These are phyloP conservation scores for Orbicella faveolata DNA, from an alignment of 64 coral and sea anemone genomes.

Conservation along the genomic window DNA sequence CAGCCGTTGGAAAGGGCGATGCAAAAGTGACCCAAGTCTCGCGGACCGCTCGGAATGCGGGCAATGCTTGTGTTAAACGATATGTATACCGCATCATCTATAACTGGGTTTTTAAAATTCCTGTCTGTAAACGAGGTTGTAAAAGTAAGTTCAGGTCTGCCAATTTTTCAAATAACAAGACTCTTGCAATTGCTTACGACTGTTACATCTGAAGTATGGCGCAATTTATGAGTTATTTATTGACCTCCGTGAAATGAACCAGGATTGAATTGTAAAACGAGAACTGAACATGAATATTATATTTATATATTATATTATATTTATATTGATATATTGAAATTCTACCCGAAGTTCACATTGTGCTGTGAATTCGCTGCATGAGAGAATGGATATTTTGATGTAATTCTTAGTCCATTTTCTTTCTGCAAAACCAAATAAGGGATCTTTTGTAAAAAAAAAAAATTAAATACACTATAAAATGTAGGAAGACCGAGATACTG, in stretches of 20 bases:
- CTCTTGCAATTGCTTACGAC: not conserved
- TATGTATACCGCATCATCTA: not conserved
- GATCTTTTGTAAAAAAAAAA: no score
- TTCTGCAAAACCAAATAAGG: no score
- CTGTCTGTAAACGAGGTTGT: conserved; percentile 6
- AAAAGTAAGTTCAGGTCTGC: not conserved
- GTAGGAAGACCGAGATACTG: no score
- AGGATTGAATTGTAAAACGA: not conserved
- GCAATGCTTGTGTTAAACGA: not conserved
- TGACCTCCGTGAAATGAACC: not conserved
- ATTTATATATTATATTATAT: not conserved
- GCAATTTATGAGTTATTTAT: not conserved
- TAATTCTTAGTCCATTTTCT: no score
- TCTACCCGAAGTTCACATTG: not conserved
- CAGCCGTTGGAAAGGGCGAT: not conserved
- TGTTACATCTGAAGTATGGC: not conserved
- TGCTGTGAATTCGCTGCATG: no score
- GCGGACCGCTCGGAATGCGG: not conserved
- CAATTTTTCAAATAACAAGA: not conserved
- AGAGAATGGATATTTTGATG: no score
- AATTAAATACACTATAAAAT: no score
- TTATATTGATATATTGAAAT: not conserved
- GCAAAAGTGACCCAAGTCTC: not conserved
- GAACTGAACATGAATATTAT: not conserved
- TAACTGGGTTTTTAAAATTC: not conserved